These are phyloP conservation scores for Mellilla xanthometata DNA, from an alignment of 2,888 invertebrate genomes.

Conservation along the genomic window DNA sequence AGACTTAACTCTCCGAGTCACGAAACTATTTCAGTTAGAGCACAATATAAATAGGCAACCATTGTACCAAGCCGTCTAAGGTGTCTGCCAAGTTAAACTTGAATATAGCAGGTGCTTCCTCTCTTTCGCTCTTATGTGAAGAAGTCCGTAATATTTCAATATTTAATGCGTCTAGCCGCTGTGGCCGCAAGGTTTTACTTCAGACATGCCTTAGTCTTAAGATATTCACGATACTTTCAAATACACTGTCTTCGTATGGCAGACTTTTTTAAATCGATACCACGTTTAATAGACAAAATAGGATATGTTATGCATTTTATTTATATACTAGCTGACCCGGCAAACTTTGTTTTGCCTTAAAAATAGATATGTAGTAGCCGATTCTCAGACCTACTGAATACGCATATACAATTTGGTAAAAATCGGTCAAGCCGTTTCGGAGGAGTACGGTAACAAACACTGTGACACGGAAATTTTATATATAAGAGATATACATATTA, in stretches of 20 bases:
- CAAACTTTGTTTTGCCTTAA: too few species aligned
- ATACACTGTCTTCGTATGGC: constrained; percentile 4
- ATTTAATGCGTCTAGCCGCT: constrained; percentile 54
- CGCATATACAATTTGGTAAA: too few species aligned
- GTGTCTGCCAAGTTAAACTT: constrained; percentile 53
- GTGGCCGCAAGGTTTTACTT: constrained; percentile 33
- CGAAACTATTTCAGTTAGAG: constrained; percentile 36
- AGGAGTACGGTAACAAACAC: too few species aligned
- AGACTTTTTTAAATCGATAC: constrained; percentile 1
- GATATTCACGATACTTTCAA: constrained; percentile 24
- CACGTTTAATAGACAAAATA: too few species aligned
- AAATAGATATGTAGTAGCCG: too few species aligned
- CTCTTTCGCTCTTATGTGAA: constrained; percentile 30
- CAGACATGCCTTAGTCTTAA: constrained; percentile 30
- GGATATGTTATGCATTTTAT: too few species aligned
- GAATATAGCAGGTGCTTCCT: constrained; percentile 49
- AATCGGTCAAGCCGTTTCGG: too few species aligned
- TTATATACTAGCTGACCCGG: too few species aligned
- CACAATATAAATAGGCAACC: constrained; percentile 23
- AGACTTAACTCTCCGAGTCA: constrained; percentile 28
- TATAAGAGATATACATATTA: too few species aligned
- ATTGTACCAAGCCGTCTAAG: constrained; percentile 34
- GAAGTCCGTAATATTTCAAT: constrained; percentile 45
- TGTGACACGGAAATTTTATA: too few species aligned
- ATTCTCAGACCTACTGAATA: too few species aligned